phyloP scores from a whole-genome alignment of 64 coral and sea anemone genomes.

The Actinia equina region DNA sequence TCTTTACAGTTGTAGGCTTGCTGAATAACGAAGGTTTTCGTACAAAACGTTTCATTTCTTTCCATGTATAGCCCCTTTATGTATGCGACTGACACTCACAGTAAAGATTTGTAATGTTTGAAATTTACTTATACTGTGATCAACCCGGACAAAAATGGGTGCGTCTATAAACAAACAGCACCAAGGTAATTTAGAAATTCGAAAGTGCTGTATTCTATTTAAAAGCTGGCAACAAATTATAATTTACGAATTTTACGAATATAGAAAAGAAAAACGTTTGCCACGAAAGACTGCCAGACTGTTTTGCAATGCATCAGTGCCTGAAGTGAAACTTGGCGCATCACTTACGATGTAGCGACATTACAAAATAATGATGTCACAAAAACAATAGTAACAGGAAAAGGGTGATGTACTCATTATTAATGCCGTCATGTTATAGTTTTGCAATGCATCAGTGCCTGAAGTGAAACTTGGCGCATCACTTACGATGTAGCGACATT shows the following conservation, averaged over 20 bases:
- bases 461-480: neutral
- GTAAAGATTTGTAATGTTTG: too few species aligned
- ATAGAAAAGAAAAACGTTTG: neutral
- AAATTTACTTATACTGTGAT: too few species aligned
- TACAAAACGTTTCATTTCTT: too few species aligned
- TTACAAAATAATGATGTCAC: neutral
- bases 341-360: neutral
- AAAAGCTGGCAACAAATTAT: neutral
- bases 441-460: neutral
- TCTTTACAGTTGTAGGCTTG: too few species aligned
- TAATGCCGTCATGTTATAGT: neutral
- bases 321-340: neutral
- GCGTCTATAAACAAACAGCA: too few species aligned
- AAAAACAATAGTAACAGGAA: neutral
- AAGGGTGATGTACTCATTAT: neutral
- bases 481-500: neutral
- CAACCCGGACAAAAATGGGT: too few species aligned
- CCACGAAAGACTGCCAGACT: neutral
- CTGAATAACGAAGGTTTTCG: too few species aligned
- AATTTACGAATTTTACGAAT: neutral
- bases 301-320: neutral
- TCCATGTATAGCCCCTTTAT: too few species aligned
- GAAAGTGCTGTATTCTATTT: neutral
- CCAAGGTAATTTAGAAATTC: too few species aligned
- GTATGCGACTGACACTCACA: too few species aligned